Conservation (phyloP, 2,113 vertebrate species). For the Felis chaus region DNA sequence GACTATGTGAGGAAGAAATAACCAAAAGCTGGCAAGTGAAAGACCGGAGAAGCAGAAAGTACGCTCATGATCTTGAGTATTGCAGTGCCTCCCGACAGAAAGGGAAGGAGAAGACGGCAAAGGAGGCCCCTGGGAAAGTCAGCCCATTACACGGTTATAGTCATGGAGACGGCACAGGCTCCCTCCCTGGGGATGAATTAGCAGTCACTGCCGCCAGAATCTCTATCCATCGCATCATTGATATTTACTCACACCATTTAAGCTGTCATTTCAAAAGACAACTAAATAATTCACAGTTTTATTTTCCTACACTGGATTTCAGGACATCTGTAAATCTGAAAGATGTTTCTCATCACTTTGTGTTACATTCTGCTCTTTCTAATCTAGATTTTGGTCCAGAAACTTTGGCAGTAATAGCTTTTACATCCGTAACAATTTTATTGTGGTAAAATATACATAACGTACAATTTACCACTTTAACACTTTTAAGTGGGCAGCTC, state of each 20-base stretch:
- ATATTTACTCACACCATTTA: neutral
- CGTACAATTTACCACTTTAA: neutral
- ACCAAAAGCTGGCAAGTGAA: fast-evolving
- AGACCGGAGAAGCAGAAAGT: fast-evolving
- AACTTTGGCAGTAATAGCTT: neutral
- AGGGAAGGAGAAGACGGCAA: neutral
- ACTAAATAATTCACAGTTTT: conserved; percentile 42
- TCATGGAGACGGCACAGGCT: fast-evolving
- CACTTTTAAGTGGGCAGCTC: fast-evolving
- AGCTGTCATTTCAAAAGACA: conserved; percentile 45
- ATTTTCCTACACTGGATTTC: neutral
- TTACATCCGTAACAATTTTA: neutral
- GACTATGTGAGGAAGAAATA: fast-evolving
- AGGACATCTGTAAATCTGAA: neutral
- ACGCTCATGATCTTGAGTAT: neutral
- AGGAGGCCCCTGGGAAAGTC: neutral
- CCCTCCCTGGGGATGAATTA: neutral
- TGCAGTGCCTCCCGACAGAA: neutral
- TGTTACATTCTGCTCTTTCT: neutral
- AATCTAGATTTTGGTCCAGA: neutral
- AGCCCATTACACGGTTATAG: neutral
- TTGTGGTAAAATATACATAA: neutral
- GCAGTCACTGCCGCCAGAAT: neutral
- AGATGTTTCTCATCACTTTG: neutral
- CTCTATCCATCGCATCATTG: neutral